Evolutionary conservation across 1,140 invertebrate species (phyloP), one percentile per base, ranked within the genome.

Genomic region (Panagrolaimus sp.): DNA sequence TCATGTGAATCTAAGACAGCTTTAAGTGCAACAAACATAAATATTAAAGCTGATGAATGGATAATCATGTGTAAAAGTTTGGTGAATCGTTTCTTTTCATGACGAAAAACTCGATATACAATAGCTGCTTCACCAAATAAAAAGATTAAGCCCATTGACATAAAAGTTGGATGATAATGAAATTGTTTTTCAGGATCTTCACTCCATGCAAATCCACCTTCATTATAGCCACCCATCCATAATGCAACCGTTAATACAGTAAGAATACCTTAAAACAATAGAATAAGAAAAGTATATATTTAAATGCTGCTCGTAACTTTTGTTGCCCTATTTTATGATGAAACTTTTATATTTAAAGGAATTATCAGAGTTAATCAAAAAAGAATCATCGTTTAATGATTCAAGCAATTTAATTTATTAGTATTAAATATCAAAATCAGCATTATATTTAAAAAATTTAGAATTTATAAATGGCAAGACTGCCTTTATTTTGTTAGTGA

Each of bases 1-100:
- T 92, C 91, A 83, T 93, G 91, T 65, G 88, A 91, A 80, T 92
- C 90, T 84, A 92, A 93, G 20, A 89, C 91, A 4, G 92, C 91
- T 77, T 90, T 88, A 48, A 91, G 83, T 27, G 87, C 88, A 75
- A 93, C 87, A 43, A 89, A 81, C 11, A 88, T 85, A 65, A 91
- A 85, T 53, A 91, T 81, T 64, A 92, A 85, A 11, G 87, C 87
- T 45, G 86, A 80, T 20, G 88, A 80, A 81, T 92, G 90, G 27
- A 91, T 85, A 64, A 85, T 82, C 5, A 87, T 88, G 84, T 95
- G 92, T 20, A 89, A 82, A 1, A 91, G 73, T 84, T 95, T 95
- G 72, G 92, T 84, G 64, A 87, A 87, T 51, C 87, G 87, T 84
- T 94, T 94, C 43, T 87, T 85, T 65, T 88, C 85, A 74, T 88